Evolutionary conservation across 2,797 vertebrate species (phyloP).

Genomic region (Rhinogobio ventralis): DNA sequence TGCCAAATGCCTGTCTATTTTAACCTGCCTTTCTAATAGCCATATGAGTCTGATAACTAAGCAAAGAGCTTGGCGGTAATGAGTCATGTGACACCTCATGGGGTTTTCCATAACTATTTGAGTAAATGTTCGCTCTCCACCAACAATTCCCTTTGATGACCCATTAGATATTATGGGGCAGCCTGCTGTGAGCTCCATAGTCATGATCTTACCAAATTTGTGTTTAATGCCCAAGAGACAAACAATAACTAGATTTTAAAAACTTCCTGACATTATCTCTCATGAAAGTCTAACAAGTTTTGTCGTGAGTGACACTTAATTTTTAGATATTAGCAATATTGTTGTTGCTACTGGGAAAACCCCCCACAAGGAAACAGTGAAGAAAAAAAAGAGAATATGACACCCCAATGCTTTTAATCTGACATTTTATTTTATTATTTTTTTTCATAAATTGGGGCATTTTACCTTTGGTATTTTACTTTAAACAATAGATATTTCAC

Average conservation of each 20-base stretch:
- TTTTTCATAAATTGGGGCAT: background rate
- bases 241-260: slow-evolving; percentile 82
- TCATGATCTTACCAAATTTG: slow-evolving; percentile 83
- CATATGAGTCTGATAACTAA: slow-evolving; percentile 74
- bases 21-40: slow-evolving; percentile 73
- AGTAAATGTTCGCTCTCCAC: slow-evolving; percentile 84
- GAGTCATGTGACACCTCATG: slow-evolving; percentile 87
- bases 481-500: background rate
- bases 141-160: slow-evolving; percentile 86
- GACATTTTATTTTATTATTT: background rate
- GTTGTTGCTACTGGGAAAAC: slow-evolving; percentile 3
- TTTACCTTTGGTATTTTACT: background rate
- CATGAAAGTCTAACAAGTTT: slow-evolving; percentile 53
- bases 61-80: slow-evolving; percentile 82
- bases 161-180: slow-evolving; percentile 87
- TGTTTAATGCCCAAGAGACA: slow-evolving; percentile 86
- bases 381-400: background rate
- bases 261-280: slow-evolving; percentile 64
- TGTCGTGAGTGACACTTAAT: slow-evolving; percentile 33
- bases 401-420: background rate
- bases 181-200: slow-evolving; percentile 80
- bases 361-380: background rate
- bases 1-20: slow-evolving; percentile 70
- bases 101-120: slow-evolving; percentile 84
- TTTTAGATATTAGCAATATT: slow-evolving; percentile 27